These are phyloP conservation scores for Mionectes macconnelli DNA, from an alignment of 2,113 vertebrate species.

Conservation along the genomic window DNA sequence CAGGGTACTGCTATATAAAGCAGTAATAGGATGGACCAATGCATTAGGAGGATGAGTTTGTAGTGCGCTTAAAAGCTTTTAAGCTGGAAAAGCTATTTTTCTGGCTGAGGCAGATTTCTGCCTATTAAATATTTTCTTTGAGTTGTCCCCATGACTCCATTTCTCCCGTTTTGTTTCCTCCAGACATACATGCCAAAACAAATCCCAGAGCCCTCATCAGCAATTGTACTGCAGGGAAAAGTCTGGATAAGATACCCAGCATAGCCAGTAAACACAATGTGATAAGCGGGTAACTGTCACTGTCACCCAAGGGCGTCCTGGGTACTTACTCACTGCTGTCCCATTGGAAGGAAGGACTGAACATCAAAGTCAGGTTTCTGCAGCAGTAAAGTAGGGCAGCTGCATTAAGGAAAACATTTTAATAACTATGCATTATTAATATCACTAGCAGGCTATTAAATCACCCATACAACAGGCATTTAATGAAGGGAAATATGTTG, in stretches of 20 bases:
- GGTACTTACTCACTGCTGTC: background rate
- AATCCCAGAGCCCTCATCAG: background rate
- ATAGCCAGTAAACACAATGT: background rate
- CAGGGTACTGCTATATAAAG: background rate
- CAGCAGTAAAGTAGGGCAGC: background rate
- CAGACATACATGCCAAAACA: background rate
- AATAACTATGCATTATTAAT: constrained; percentile 45
- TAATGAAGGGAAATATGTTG: constrained; percentile 46
- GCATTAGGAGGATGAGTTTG: background rate
- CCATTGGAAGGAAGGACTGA: background rate
- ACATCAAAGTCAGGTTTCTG: background rate
- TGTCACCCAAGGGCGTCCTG: background rate
- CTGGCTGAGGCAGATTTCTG: background rate
- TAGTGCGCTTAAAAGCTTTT: background rate
- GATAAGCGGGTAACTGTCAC: background rate
- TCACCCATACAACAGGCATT: constrained; percentile 1
- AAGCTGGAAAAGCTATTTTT: background rate
- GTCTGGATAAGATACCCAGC: background rate
- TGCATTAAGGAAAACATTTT: constrained; percentile 34
- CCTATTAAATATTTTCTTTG: constrained; percentile 8
- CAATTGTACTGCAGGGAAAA: background rate
- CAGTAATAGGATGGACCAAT: background rate
- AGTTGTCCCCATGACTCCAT: background rate
- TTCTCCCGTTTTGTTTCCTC: background rate
- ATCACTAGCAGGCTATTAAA: constrained; percentile 28